Conservation (phyloP, 2,888 invertebrate species). For the Callinectes sapidus region DNA sequence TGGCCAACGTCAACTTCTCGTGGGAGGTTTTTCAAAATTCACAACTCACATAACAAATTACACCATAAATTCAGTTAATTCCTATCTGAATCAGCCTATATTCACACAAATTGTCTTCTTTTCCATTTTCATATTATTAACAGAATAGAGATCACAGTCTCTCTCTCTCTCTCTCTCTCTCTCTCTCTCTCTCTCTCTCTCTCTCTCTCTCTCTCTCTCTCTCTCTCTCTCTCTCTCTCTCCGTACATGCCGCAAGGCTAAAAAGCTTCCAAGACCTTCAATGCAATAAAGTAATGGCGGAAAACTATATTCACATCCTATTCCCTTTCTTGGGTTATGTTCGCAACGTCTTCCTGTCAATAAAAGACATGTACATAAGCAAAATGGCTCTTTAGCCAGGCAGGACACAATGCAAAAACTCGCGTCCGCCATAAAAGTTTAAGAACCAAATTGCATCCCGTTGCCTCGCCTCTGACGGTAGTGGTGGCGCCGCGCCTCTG, state of each 20-base stretch:
- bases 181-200: constrained; percentile 25
- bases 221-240: constrained; percentile 4
- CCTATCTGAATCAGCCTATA: background rate
- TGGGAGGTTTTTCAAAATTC: background rate
- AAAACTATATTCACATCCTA: constrained; percentile 3
- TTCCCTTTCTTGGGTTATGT: background rate
- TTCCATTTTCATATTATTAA: background rate
- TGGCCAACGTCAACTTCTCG: background rate
- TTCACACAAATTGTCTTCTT: background rate
- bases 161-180: constrained; percentile 24
- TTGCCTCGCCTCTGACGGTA: background rate
- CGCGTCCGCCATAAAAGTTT: constrained; percentile 21
- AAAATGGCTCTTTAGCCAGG: background rate
- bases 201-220: constrained; percentile 1
- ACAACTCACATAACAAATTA: no score
- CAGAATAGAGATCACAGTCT: background rate
- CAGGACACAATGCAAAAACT: constrained; percentile 10
- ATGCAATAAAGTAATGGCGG: background rate
- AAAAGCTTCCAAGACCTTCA: background rate
- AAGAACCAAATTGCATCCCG: constrained; percentile 14
- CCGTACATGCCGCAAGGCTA: background rate
- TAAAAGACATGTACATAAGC: background rate
- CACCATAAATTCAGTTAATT: background rate
- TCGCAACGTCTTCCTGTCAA: background rate
- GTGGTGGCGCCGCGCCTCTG: background rate